Percentiles rank a stretch among this genome's conserved stretches.
phyloP scores from a whole-genome alignment of 1,140 invertebrate species.

The Brachionus rubens region DNA sequence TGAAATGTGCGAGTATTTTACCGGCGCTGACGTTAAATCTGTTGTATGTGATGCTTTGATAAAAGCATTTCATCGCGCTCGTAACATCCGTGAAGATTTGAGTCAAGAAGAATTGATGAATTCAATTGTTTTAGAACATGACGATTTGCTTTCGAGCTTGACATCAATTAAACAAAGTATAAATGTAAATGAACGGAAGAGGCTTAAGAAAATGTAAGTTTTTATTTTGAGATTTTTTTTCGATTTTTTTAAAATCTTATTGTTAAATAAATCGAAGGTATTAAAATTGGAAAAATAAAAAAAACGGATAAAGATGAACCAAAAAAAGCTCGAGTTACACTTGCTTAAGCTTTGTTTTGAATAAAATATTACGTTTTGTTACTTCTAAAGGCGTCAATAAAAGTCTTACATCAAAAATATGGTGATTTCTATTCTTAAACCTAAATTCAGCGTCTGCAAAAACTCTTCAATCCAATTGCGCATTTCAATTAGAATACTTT shows the following conservation, averaged over 20 bases:
- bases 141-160: neutral
- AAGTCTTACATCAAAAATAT: no score
- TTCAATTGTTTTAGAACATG: neutral
- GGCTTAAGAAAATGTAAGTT: neutral
- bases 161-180: neutral
- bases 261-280: no score
- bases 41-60: constrained; percentile 21
- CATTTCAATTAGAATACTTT: no score
- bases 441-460: no score
- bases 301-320: neutral
- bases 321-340: neutral
- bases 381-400: no score
- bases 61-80: constrained; percentile 19
- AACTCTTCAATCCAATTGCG: no score
- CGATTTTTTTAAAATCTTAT: neutral
- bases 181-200: neutral
- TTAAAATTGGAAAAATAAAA: constrained; percentile 39
- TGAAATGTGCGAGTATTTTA: neutral
- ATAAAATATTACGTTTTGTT: no score
- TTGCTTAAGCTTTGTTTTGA: constrained; percentile 4
- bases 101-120: neutral
- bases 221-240: neutral
- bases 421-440: no score
- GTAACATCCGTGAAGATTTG: neutral
- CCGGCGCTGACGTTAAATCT: constrained; percentile 37